Percentiles rank a stretch among this genome's conserved stretches.
These are phyloP conservation scores for Drosophila willistoni DNA, from an alignment of 1,140 invertebrate genomes.

Conservation along the genomic window DNA sequence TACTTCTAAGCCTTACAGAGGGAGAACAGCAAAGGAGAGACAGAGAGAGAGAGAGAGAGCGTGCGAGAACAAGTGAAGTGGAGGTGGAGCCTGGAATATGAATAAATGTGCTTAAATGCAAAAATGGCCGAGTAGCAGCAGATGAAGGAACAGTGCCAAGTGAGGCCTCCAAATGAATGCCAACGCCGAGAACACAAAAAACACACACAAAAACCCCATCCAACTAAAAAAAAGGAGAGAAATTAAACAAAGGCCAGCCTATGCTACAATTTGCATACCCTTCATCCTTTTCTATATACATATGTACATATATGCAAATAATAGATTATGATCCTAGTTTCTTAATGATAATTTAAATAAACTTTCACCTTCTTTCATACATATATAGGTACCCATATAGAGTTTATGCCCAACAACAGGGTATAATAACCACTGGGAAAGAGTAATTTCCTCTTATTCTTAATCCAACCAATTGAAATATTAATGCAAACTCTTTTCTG, in stretches of 20 bases:
- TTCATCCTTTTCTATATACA: background rate
- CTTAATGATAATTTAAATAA: too few relatives aligned
- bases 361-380: too few relatives aligned
- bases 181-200: conserved; percentile 14
- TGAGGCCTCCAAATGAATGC: conserved; percentile 29
- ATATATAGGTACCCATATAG: too few relatives aligned
- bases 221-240: background rate
- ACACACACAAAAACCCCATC: background rate
- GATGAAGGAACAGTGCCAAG: conserved; percentile 2
- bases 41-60: conserved; percentile 2
- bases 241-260: background rate
- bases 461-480: conserved; percentile 1
- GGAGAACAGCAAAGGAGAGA: conserved; percentile 37
- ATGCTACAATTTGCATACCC: background rate
- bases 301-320: background rate
- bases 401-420: too few relatives aligned
- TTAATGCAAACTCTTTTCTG: too few relatives aligned
- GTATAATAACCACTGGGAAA: background rate
- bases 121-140: background rate
- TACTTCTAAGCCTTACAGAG: conserved; percentile 38
- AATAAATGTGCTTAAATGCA: conserved; percentile 47
- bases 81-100: conserved; percentile 30
- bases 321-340: too few relatives aligned
- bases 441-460: background rate
- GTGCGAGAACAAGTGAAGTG: background rate